phyloP scores from a whole-genome alignment of 2,888 invertebrate genomes.

The Eupeodes luniger region DNA sequence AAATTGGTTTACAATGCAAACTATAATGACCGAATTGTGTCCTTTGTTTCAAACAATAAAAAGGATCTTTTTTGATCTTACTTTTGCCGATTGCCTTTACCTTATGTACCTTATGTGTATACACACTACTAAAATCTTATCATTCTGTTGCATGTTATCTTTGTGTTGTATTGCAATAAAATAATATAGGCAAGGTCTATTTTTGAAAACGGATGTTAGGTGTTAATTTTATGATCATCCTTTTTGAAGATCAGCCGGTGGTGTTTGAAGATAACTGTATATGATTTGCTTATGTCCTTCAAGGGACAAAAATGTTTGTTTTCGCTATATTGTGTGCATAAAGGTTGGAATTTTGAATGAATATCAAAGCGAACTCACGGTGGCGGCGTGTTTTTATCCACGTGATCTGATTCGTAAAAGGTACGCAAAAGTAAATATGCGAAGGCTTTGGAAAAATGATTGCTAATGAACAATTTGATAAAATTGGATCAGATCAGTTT shows the following conservation, averaged over 20 bases:
- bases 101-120: too few relatives aligned
- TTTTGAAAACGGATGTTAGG: conserved; percentile 32
- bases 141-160: conserved; percentile 33
- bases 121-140: conserved; percentile 42
- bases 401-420: too few relatives aligned
- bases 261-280: not conserved
- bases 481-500: too few relatives aligned
- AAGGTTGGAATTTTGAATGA: too few relatives aligned
- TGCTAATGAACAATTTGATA: too few relatives aligned
- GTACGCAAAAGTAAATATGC: too few relatives aligned
- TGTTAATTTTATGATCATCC: conserved; percentile 42
- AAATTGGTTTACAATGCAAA: conserved; percentile 52
- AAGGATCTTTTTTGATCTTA: conserved; percentile 31
- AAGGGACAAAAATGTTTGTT: too few relatives aligned
- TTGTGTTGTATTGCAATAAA: not conserved
- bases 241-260: conserved; percentile 24
- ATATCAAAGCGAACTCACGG: too few relatives aligned
- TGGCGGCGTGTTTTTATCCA: too few relatives aligned
- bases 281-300: too few relatives aligned
- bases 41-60: conserved; percentile 45
- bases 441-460: too few relatives aligned
- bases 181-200: conserved; percentile 28
- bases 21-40: conserved; percentile 27
- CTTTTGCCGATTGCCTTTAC: conserved; percentile 14
- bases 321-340: too few relatives aligned